Base-by-base conservation (phyloP, 2,113 vertebrate species). In the Datnioides undecimradiatus region DNA sequence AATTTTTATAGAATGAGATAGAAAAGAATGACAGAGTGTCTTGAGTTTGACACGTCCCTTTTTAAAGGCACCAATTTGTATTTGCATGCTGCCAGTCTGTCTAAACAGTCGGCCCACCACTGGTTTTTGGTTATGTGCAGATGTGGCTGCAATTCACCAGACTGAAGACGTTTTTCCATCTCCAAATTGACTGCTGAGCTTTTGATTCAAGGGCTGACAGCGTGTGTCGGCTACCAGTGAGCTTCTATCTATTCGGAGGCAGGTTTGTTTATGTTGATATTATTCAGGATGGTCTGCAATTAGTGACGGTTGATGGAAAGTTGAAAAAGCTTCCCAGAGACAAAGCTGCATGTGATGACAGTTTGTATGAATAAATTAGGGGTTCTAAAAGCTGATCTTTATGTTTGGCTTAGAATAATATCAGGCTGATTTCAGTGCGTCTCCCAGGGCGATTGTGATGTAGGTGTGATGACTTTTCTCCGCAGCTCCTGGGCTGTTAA, bases 171-270 rank as follows among this genome's bases (percentile, higher is more conserved):
- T 72, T 62, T 83, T 82, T 67, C 81, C 76, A 82, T 84, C 72
- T 80, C 55, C 55, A 68, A 82, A 80, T 51, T 78, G 82, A 87
- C 87, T 80, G 84, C 91, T 83, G 87, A 80, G 88, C 73, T 74
- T 81, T 84, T 89, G 75, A 85, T 84, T 88, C 31, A 0, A 82
- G 49, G 38, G 54, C 78, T 79, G 90, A 88, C 88, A 66, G 80
- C 80, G 16, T 79, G 73, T 72, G 76, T 84, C 68, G 69, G 76
- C 87, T 29, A 40, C 69, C 82, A 63, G 45, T 13, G 66, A 69
- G 83, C 73, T 41, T 41, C 34, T 10, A 73, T 90, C 73, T 71
- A 82, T 85, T 82, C 25, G 3, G 27, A 77, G 67, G 73, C 71
- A 84, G 82, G 77, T 89, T 84, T 85, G 64, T 79, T 87, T 74